Percentiles rank a stretch among this genome's conserved stretches.
These are phyloP conservation scores for Leptodactylus fuscus DNA, from an alignment of 2,113 vertebrate species.

Conservation along the genomic window DNA sequence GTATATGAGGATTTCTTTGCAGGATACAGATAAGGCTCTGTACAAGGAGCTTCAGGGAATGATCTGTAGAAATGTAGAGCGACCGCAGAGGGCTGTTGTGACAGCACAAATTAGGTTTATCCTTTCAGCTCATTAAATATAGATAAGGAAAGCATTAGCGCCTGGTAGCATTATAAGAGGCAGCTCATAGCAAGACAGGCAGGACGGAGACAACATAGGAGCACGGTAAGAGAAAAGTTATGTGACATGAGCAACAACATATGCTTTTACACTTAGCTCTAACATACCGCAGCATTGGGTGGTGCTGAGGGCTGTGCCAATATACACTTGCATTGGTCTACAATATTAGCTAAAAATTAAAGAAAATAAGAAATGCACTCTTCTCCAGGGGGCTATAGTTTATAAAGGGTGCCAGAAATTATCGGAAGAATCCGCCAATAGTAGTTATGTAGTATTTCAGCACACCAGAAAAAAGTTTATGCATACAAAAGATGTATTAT, in stretches of 20 bases:
- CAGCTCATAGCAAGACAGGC: not conserved
- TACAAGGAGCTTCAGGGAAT: not conserved
- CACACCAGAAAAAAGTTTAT: too few species aligned
- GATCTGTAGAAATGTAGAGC: not conserved
- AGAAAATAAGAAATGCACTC: too few species aligned
- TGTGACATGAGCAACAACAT: not conserved
- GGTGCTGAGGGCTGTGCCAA: too few species aligned
- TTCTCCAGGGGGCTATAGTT: too few species aligned
- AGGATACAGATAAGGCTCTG: not conserved
- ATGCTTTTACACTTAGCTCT: not conserved
- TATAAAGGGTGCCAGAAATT: too few species aligned
- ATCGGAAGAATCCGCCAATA: too few species aligned
- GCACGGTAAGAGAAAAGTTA: conserved; percentile 14
- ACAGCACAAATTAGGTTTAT: conserved; percentile 38
- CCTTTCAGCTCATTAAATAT: conserved; percentile 52
- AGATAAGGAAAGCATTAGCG: conserved; percentile 24
- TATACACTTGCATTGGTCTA: not conserved
- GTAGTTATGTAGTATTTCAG: too few species aligned
- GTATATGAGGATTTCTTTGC: not conserved
- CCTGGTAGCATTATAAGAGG: not conserved
- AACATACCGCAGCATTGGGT: not conserved
- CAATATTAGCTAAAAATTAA: too few species aligned
- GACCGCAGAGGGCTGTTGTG: not conserved
- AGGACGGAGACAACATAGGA: not conserved
- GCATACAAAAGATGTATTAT: too few species aligned